These are phyloP conservation scores for Myopa tessellatipennis DNA, from an alignment of 2,888 invertebrate species.

Conservation along the genomic window DNA sequence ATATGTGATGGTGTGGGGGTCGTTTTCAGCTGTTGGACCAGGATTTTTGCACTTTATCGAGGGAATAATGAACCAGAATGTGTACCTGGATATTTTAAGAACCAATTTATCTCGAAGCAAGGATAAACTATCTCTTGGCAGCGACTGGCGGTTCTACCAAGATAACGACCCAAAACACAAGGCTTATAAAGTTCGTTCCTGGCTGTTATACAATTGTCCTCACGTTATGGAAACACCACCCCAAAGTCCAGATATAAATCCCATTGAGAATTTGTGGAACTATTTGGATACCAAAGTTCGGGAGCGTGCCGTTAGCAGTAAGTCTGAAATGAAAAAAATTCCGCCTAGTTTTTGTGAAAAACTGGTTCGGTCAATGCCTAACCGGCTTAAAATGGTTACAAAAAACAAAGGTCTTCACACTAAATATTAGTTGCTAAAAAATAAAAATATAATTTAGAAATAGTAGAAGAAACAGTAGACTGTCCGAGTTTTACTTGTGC, in stretches of 20 bases:
- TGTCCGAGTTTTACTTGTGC: background rate
- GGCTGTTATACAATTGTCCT: conserved; percentile 45
- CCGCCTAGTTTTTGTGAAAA: conserved; percentile 26
- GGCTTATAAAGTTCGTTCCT: conserved; percentile 38
- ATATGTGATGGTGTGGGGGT: conserved; percentile 26
- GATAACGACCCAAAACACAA: conserved; percentile 32
- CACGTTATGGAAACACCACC: conserved; percentile 44
- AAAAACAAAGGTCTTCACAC: background rate
- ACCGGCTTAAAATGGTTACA: conserved; percentile 27
- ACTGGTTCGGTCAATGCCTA: conserved; percentile 24
- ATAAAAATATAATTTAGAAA: background rate
- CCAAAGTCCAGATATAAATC: conserved; percentile 40
- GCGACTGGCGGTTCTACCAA: conserved; percentile 30
- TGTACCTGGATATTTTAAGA: background rate
- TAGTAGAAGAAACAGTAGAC: background rate
- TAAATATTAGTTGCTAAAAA: background rate
- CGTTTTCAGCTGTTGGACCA: conserved; percentile 28
- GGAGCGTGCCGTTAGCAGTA: conserved; percentile 11
- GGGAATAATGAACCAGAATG: conserved; percentile 16
- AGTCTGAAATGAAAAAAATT: conserved; percentile 23
- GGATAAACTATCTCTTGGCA: background rate
- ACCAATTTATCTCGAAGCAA: too few relatives aligned
- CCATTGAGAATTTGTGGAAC: conserved; percentile 40
- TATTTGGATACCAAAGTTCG: conserved; percentile 38
- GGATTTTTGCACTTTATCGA: conserved; percentile 34